Evolutionary conservation across 2,797 vertebrate species (phyloP), one percentile per base, ranked within the genome.

Genomic region (Oreortyx pictus): DNA sequence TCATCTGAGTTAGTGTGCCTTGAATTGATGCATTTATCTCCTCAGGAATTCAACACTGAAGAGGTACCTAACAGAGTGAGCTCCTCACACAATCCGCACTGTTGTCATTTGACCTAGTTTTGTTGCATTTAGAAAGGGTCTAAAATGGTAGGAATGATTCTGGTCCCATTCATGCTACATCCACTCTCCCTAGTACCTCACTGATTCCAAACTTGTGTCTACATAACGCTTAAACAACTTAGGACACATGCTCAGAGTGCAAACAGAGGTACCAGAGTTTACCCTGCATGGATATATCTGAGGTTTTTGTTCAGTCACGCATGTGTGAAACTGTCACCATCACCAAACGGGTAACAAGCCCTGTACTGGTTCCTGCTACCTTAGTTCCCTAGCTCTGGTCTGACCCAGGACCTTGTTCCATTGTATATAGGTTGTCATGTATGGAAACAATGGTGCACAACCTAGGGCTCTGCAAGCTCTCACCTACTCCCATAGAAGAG

Each of bases 401-500:
- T 4, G 18, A 47, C 35, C 13, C 5, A 8, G 6, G 25, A 6
- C 25, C 33, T 57, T 60, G 27, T 41, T 92, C 59, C 23, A 6
- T 16, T 19, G 24, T 0, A 0, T 43, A 31, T 14, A 8, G 18
- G 19, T 31, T 39, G 14, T 20, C 12, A 43, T 2, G 27, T 62
- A 62, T 14, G 39, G 27, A 64, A 31, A 64, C 19, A 41, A 39
- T 64, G 27, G 18, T 31, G 39, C 19, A 19, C 39, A 14, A 43
- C 14, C 37, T 52, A 18, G 27, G n/a, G 43, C 33, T 35, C 22
- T 33, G 4, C 27, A 50, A 61, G 59, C 35, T n/a, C 44, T 41
- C 25, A 25, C 31, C 20, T 15, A 11, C 22, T 64, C 47, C 17
- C 35, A 64, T 43, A 22, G 49, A 50, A 41, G 46, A 5, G 39